Conservation (phyloP, 2,113 vertebrate species). For the Setophaga kirtlandii region DNA sequence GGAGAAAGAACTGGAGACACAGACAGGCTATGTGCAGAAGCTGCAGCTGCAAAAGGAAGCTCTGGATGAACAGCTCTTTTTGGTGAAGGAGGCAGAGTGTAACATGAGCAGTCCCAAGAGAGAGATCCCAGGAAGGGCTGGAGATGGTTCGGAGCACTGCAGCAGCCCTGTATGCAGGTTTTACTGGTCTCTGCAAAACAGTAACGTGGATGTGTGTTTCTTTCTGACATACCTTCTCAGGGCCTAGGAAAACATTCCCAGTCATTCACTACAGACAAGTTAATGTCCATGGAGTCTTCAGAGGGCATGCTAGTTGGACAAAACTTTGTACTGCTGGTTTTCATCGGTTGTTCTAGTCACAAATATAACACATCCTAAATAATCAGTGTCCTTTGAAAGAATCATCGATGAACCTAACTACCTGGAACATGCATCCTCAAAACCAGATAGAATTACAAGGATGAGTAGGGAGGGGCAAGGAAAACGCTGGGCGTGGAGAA, state of each 20-base stretch:
- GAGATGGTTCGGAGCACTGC: conserved; percentile 94
- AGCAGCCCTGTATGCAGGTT: conserved; percentile 88
- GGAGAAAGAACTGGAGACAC: conserved; percentile 94
- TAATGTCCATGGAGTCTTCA: not conserved
- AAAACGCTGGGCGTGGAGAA: not conserved
- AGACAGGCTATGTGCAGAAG: conserved; percentile 90
- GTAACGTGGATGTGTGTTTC: not conserved
- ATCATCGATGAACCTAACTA: not conserved
- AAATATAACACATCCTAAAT: not conserved
- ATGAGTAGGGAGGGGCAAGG: not conserved
- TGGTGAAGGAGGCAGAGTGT: conserved; percentile 97
- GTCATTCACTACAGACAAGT: not conserved
- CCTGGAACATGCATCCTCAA: not conserved
- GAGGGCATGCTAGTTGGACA: not conserved
- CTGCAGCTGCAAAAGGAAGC: conserved; percentile 96
- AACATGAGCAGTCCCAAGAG: conserved; percentile 96
- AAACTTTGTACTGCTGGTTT: not conserved
- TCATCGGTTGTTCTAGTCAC: not conserved
- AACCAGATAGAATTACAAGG: not conserved
- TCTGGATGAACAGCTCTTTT: conserved; percentile 94
- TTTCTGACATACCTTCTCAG: not conserved
- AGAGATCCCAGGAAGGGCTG: conserved; percentile 94
- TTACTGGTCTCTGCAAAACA: not conserved
- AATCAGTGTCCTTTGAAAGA: not conserved
- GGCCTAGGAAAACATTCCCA: not conserved